Percentiles rank a stretch among this genome's conserved stretches.
phyloP scores from a whole-genome alignment of 2,888 invertebrate species.

The Euplexia lucipara region DNA sequence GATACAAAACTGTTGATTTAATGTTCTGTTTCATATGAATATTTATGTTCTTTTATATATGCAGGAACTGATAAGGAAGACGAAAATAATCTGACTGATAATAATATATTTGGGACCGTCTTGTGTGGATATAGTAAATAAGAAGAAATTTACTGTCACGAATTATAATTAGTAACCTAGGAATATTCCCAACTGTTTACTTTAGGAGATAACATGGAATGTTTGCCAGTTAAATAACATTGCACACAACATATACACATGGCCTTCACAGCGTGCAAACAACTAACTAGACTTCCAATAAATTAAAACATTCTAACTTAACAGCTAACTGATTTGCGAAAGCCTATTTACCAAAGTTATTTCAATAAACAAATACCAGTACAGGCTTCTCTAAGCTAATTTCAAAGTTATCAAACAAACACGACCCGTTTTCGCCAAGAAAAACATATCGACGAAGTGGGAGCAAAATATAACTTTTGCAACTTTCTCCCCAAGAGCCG shows the following conservation, averaged over 20 bases:
- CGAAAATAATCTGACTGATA: conserved; percentile 25
- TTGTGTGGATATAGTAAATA: neutral
- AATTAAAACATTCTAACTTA: conserved; percentile 34
- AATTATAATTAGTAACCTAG: conserved; percentile 17
- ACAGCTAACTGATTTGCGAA: conserved; percentile 32
- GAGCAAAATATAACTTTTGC: conserved; percentile 55
- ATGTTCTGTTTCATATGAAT: conserved; percentile 9
- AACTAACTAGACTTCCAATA: conserved; percentile 17
- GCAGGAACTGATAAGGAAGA: conserved; percentile 29
- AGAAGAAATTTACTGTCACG: conserved; percentile 12
- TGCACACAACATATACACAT: conserved; percentile 39
- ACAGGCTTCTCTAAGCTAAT: conserved; percentile 30
- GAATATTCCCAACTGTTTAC: conserved; percentile 30
- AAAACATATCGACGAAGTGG: conserved; percentile 44
- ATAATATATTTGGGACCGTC: conserved; percentile 1
- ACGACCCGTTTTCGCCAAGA: conserved; percentile 39
- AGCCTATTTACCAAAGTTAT: conserved; percentile 36
- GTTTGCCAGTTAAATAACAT: conserved; percentile 38
- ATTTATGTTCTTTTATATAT: conserved; percentile 14
- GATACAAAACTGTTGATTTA: conserved; percentile 49
- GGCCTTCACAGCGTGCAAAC: conserved; percentile 44
- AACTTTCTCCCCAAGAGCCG: conserved; percentile 68
- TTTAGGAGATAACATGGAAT: conserved; percentile 40
- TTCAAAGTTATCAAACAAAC: conserved; percentile 42
- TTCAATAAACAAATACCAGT: conserved; percentile 43